phyloP scores from a whole-genome alignment of 2,113 vertebrate genomes.

The Proterorhinus semilunaris region DNA sequence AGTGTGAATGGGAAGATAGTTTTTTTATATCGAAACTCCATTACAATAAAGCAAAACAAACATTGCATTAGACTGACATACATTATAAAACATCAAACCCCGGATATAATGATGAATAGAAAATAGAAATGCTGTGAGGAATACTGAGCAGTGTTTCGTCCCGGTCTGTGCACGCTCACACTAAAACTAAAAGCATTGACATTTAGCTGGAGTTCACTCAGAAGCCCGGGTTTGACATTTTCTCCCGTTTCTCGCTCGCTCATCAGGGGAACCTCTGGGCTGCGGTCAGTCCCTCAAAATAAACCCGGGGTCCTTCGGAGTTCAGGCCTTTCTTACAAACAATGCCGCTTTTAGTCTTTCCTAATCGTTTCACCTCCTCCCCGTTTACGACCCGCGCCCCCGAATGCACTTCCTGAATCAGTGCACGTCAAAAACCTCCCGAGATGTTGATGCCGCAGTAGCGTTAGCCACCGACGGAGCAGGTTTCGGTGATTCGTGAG shows the following conservation, averaged over 20 bases:
- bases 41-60: too few species aligned
- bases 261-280: background rate
- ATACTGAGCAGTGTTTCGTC: too few species aligned
- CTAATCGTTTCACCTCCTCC: constrained; percentile 26
- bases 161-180: too few species aligned
- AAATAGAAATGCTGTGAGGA: too few species aligned
- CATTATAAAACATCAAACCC: too few species aligned
- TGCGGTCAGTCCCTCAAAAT: constrained; percentile 5
- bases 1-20: too few species aligned
- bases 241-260: background rate
- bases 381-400: constrained; percentile 25
- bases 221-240: background rate
- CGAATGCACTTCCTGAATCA: constrained; percentile 28
- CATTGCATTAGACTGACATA: too few species aligned
- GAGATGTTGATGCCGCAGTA: constrained; percentile 39
- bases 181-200: background rate
- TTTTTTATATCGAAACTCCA: too few species aligned
- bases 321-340: background rate
- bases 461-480: constrained; percentile 42
- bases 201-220: background rate
- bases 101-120: too few species aligned
- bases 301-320: background rate
- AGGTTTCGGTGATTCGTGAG: constrained; percentile 33
- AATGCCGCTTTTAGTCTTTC: background rate
- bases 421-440: constrained; percentile 18